phyloP scores from a whole-genome alignment of 2,113 vertebrate species.

The Stegostoma tigrinum region DNA sequence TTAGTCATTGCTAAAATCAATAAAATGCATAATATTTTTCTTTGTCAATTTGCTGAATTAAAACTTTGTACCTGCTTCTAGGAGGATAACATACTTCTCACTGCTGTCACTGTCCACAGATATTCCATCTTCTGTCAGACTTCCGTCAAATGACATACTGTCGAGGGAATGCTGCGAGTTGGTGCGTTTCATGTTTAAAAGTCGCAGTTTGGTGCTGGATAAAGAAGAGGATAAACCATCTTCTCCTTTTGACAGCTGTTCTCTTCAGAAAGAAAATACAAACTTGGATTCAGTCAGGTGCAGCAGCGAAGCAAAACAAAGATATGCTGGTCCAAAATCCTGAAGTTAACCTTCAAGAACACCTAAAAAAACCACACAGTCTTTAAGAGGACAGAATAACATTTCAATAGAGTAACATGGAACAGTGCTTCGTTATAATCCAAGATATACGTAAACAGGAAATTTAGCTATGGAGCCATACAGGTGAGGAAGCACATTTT shows the following conservation, averaged over 20 bases:
- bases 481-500: not conserved
- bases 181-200: conserved; percentile 75
- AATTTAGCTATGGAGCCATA: not conserved
- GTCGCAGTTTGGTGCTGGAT: conserved; percentile 53
- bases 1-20: not conserved
- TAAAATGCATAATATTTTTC: not conserved
- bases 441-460: not conserved
- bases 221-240: conserved; percentile 49
- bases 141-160: conserved; percentile 72
- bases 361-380: too few species aligned
- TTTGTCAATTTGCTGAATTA: not conserved
- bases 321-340: not conserved
- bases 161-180: conserved; percentile 86
- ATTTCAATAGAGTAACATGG: not conserved
- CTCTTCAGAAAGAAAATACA: conserved; percentile 53
- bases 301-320: too few species aligned
- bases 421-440: not conserved
- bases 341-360: not conserved
- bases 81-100: conserved; percentile 75
- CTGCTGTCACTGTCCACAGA: conserved; percentile 84
- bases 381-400: not conserved
- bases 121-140: conserved; percentile 74
- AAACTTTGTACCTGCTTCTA: conserved; percentile 68
- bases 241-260: conserved; percentile 63
- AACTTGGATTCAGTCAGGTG: not conserved